Conservation (phyloP, 2,888 invertebrate genomes). For the Hypsopygia costalis region DNA sequence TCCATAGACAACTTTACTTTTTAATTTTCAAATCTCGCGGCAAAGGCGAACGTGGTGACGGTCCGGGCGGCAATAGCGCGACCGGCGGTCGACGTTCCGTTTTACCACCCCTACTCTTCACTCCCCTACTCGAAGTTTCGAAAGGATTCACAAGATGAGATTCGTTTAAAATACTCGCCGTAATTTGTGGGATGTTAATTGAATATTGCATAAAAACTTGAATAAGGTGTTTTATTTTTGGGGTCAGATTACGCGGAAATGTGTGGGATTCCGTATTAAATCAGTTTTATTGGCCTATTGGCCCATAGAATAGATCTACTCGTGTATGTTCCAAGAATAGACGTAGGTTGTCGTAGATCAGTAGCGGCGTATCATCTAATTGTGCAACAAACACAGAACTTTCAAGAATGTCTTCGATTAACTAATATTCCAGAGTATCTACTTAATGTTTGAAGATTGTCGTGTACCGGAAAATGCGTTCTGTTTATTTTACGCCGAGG, state of each 20-base stretch:
- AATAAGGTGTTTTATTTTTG: conserved; percentile 28
- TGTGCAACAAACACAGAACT: no score
- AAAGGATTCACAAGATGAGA: conserved; percentile 64
- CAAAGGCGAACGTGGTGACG: conserved; percentile 54
- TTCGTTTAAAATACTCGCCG: conserved; percentile 39
- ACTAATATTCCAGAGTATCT: no score
- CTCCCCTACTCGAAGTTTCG: conserved; percentile 67
- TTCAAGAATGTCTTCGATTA: no score
- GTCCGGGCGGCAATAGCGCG: conserved; percentile 57
- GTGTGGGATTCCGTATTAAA: conserved; percentile 1
- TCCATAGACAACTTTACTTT: conserved; percentile 25
- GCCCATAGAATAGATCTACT: no score
- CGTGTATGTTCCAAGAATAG: no score
- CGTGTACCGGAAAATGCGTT: no score
- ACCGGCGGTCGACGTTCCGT: conserved; percentile 53
- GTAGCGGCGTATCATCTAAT: no score
- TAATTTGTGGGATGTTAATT: conserved; percentile 44
- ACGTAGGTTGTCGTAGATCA: no score
- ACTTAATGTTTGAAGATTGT: no score
- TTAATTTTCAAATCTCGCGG: conserved; percentile 27
- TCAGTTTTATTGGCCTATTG: no score
- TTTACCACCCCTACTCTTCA: conserved; percentile 75
- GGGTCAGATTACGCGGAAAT: conserved; percentile 25
- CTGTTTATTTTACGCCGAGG: no score
- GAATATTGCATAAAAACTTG: conserved; percentile 51